Percentiles rank a stretch among this genome's conserved stretches.
These are phyloP conservation scores for Drosophila burlai DNA, from an alignment of 1,140 invertebrate species.

Conservation along the genomic window DNA sequence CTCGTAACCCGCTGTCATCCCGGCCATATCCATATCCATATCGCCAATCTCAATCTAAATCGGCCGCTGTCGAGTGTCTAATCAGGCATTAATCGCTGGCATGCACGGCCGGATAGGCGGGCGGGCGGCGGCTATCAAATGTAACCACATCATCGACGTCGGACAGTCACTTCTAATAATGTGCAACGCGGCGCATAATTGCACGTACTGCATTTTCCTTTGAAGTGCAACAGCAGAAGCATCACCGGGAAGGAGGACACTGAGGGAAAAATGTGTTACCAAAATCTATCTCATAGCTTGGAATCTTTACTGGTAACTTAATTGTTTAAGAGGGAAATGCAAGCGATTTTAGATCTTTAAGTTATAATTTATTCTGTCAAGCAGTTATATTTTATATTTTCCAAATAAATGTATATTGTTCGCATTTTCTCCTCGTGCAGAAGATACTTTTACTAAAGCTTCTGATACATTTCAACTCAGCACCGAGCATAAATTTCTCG, in stretches of 20 bases:
- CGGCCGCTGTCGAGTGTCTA: slow-evolving; percentile 53
- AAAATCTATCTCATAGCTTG: not conserved
- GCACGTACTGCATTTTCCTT: slow-evolving; percentile 72
- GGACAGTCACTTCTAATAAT: slow-evolving; percentile 69
- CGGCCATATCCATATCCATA: slow-evolving; percentile 39
- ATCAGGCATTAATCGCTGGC: slow-evolving; percentile 72
- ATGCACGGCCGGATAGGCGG: slow-evolving; percentile 45
- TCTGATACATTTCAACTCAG: slow-evolving; percentile 63
- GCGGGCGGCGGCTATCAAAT: slow-evolving; percentile 60
- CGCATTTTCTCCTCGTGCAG: not conserved
- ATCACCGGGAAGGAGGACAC: not conserved
- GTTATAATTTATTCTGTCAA: no score
- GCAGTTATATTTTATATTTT: no score
- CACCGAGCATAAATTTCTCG: slow-evolving; percentile 41
- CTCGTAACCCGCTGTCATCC: slow-evolving; percentile 15
- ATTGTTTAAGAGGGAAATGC: not conserved
- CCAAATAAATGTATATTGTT: no score
- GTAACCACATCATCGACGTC: slow-evolving; percentile 60
- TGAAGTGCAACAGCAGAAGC: slow-evolving; percentile 55
- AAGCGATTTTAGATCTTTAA: not conserved
- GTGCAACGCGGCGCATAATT: slow-evolving; percentile 73
- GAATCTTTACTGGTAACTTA: not conserved
- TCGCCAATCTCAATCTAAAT: slow-evolving; percentile 41
- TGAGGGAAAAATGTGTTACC: not conserved
- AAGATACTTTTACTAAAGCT: slow-evolving; percentile 59